These are phyloP conservation scores for Ormia ochracea DNA, from an alignment of 2,888 invertebrate species.

Conservation along the genomic window DNA sequence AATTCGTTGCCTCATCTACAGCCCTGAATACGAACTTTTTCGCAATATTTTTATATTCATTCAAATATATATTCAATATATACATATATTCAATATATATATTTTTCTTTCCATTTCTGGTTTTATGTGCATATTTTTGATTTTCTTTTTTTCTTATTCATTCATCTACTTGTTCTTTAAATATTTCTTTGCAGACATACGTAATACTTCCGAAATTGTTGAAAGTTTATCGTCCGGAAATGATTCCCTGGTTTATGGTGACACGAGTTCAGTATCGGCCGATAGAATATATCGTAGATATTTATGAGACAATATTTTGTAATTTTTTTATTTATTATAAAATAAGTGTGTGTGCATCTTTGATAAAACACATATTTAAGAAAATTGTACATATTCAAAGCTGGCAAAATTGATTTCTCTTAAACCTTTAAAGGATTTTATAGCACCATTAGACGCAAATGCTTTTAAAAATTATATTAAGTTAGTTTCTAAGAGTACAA, in stretches of 20 bases:
- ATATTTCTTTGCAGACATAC: constrained; percentile 56
- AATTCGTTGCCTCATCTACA: too few species aligned
- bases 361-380: too few species aligned
- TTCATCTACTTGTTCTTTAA: constrained; percentile 27
- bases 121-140: not conserved
- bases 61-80: too few species aligned
- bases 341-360: too few species aligned
- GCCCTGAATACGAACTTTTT: too few species aligned
- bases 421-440: too few species aligned
- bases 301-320: constrained; percentile 65
- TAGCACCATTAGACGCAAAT: too few species aligned
- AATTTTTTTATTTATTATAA: constrained; percentile 57
- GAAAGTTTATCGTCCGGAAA: constrained; percentile 68
- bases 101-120: not conserved
- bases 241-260: constrained; percentile 72
- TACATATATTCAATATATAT: not conserved
- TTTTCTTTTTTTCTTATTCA: not conserved
- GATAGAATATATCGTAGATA: constrained; percentile 70
- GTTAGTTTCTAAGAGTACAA: too few species aligned
- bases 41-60: too few species aligned
- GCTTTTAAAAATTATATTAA: too few species aligned
- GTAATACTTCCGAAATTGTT: constrained; percentile 64
- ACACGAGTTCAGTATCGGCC: constrained; percentile 70
- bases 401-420: too few species aligned
- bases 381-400: too few species aligned